A percentile compares a stretch with the other conserved stretches of the same genome.
These are phyloP conservation scores for Caradrina clavipalpis DNA, from an alignment of 2,888 invertebrate genomes.

Conservation along the genomic window DNA sequence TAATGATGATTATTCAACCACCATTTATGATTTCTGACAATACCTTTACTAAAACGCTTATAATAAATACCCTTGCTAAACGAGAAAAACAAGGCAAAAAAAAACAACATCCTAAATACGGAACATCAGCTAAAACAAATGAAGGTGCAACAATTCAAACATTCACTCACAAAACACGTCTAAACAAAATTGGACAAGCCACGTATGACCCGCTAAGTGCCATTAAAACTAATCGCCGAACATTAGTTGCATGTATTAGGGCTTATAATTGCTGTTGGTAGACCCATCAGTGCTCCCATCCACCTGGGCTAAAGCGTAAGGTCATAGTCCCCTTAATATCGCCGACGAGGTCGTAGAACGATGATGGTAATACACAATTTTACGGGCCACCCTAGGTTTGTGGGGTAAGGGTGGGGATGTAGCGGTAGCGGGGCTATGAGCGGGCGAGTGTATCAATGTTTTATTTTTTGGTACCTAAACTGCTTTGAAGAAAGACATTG, in stretches of 20 bases:
- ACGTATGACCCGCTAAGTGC: slow-evolving; percentile 42
- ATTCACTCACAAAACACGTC: slow-evolving; percentile 31
- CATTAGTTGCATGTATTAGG: slow-evolving; percentile 53
- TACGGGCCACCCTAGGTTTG: slow-evolving; percentile 80
- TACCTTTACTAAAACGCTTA: not conserved
- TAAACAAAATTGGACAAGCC: slow-evolving; percentile 42
- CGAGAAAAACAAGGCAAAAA: not conserved
- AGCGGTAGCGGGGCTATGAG: slow-evolving; percentile 36
- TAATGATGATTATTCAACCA: not conserved
- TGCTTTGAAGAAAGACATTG: not conserved
- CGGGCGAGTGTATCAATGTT: not conserved
- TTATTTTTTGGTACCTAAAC: not conserved
- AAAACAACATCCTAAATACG: not conserved
- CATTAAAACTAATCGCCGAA: slow-evolving; percentile 53
- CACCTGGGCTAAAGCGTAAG: slow-evolving; percentile 75
- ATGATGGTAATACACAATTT: slow-evolving; percentile 88
- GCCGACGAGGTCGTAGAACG: slow-evolving; percentile 78
- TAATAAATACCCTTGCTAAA: not conserved
- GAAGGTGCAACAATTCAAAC: slow-evolving; percentile 32
- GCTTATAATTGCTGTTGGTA: slow-evolving; percentile 55
- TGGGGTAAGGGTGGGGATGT: slow-evolving; percentile 60
- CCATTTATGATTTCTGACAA: not conserved
- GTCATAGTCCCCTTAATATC: slow-evolving; percentile 85
- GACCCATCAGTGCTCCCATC: slow-evolving; percentile 61
- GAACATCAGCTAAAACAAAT: slow-evolving; percentile 28